Evolutionary conservation across 2,113 vertebrate genomes (phyloP).

Genomic region (Shinisaurus crocodilurus): DNA sequence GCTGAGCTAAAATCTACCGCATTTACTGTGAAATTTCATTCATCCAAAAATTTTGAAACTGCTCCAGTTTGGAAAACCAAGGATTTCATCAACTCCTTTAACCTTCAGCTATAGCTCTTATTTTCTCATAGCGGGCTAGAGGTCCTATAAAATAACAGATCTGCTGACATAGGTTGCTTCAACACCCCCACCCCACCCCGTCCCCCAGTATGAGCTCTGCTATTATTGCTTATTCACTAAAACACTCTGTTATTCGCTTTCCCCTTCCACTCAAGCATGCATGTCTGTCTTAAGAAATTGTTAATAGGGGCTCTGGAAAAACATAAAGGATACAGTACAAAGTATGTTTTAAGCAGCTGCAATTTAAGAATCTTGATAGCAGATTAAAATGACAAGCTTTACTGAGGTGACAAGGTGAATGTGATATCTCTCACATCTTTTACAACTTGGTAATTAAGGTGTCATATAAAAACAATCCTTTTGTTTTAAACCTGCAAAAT

Average conservation of each 20-base stretch:
- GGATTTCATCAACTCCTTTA: not conserved
- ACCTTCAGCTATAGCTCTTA: constrained; percentile 25
- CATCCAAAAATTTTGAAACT: constrained; percentile 7
- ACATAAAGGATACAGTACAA: not conserved
- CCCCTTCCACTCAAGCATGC: not conserved
- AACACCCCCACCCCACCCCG: not conserved
- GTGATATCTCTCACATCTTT: not conserved
- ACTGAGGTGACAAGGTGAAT: not conserved
- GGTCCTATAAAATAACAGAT: constrained; percentile 5
- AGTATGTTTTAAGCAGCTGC: not conserved
- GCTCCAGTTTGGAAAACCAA: not conserved
- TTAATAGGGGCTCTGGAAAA: not conserved
- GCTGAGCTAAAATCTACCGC: too few species aligned
- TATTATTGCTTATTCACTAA: not conserved
- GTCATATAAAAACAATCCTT: not conserved
- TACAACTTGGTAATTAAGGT: not conserved
- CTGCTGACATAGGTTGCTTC: constrained; percentile 19
- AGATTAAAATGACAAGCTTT: constrained; percentile 28
- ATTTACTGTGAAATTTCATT: not conserved
- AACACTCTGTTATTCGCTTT: not conserved
- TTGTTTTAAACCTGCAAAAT: not conserved
- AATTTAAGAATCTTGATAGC: constrained; percentile 1
- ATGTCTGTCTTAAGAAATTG: not conserved
- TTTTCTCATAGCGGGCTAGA: constrained; percentile 2
- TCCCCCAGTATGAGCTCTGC: not conserved